phyloP scores from a whole-genome alignment of 2,113 vertebrate species.

The Python bivittatus region DNA sequence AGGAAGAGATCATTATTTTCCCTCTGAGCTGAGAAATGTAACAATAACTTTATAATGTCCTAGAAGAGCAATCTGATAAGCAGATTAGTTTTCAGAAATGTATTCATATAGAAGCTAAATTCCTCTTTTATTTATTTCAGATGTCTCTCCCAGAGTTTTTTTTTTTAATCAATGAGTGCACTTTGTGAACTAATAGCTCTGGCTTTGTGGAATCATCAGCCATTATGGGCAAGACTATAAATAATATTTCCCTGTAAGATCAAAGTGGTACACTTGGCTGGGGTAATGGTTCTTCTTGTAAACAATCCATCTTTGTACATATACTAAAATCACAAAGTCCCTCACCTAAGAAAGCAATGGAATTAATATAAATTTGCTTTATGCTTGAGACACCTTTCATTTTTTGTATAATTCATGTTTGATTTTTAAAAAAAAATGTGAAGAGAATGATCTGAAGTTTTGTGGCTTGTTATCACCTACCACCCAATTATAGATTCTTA shows the following conservation, averaged over 20 bases:
- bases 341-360: constrained; percentile 37
- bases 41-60: constrained; percentile 21
- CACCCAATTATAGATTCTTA: neutral
- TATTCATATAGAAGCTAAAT: constrained; percentile 38
- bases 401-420: constrained; percentile 34
- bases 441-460: neutral
- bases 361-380: constrained; percentile 46
- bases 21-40: constrained; percentile 35
- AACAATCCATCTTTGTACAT: constrained; percentile 37
- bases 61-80: constrained; percentile 46
- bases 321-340: constrained; percentile 45
- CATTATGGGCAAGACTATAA: constrained; percentile 51
- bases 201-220: constrained; percentile 52
- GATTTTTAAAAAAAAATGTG: constrained; percentile 11
- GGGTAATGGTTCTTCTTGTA: constrained; percentile 49
- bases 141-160: neutral
- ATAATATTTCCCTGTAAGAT: constrained; percentile 49
- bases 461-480: neutral
- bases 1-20: constrained; percentile 3
- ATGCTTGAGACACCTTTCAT: constrained; percentile 14
- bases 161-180: constrained; percentile 38
- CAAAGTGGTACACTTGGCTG: constrained; percentile 38
- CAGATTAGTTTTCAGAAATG: constrained; percentile 55
- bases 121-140: constrained; percentile 44
- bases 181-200: constrained; percentile 45